These are phyloP conservation scores for Boloria euphrosyne DNA, from an alignment of 2,888 invertebrate species.

Conservation along the genomic window DNA sequence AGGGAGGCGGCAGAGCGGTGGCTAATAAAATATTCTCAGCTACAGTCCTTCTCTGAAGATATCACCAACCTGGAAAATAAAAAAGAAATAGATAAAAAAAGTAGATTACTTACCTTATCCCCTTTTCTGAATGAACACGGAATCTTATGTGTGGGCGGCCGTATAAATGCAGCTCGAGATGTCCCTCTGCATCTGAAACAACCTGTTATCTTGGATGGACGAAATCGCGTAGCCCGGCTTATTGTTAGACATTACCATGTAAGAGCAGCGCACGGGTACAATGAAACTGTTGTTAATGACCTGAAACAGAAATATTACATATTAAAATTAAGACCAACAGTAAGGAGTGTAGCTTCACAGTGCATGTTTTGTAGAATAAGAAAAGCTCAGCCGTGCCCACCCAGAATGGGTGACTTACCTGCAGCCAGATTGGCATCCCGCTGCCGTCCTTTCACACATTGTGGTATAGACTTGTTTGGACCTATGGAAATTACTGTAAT, in stretches of 20 bases:
- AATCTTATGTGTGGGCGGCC: constrained; percentile 33
- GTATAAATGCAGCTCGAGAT: constrained; percentile 19
- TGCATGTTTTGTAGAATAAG: constrained; percentile 41
- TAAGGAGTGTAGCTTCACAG: constrained; percentile 33
- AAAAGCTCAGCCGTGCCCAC: constrained; percentile 32
- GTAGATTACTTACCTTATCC: constrained; percentile 37
- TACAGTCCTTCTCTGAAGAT: constrained; percentile 21
- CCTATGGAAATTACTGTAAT: constrained; percentile 33
- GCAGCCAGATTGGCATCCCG: constrained; percentile 35
- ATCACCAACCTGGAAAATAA: constrained; percentile 8
- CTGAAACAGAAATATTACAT: constrained; percentile 35
- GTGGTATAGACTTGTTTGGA: constrained; percentile 36
- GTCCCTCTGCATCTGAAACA: constrained; percentile 27
- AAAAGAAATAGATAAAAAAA: constrained; percentile 7
- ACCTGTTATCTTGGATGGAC: constrained; percentile 39
- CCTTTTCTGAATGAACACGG: constrained; percentile 35
- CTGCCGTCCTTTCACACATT: constrained; percentile 31
- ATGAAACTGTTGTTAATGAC: constrained; percentile 36
- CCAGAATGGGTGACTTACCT: constrained; percentile 44
- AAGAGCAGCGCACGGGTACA: constrained; percentile 31
- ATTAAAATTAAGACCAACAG: constrained; percentile 36
- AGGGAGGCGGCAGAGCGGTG: constrained; percentile 21
- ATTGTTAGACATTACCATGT: constrained; percentile 31
- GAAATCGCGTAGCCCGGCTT: constrained; percentile 24
- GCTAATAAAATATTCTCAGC: constrained; percentile 22